phyloP scores from a whole-genome alignment of 1,140 invertebrate genomes.

The Drosophila tristis region DNA sequence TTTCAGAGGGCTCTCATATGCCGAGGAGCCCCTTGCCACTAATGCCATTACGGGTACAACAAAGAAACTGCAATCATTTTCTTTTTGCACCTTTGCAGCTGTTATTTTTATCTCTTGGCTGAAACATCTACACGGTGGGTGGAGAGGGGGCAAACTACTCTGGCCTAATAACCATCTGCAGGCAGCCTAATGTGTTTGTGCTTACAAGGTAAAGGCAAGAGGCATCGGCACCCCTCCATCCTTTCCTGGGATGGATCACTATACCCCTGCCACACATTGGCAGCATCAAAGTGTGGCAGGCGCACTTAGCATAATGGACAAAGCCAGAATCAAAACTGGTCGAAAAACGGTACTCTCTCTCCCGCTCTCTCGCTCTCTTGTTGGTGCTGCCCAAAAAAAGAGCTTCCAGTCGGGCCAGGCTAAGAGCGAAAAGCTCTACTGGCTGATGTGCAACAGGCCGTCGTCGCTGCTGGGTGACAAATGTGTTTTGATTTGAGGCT shows the following conservation, averaged over 20 bases:
- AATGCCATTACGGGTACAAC: slow-evolving; percentile 62
- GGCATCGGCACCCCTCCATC: not conserved
- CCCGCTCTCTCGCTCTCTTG: not conserved
- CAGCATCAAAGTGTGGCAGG: slow-evolving; percentile 56
- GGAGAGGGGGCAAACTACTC: slow-evolving; percentile 50
- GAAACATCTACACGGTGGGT: slow-evolving; percentile 31
- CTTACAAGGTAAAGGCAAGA: slow-evolving; percentile 42
- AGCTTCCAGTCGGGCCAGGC: not conserved
- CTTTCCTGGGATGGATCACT: too few species aligned
- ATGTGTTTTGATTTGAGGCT: slow-evolving; percentile 72
- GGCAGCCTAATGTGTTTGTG: slow-evolving; percentile 66
- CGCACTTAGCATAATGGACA: slow-evolving; percentile 74
- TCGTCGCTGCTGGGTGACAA: slow-evolving; percentile 42
- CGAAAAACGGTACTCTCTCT: slow-evolving; percentile 50
- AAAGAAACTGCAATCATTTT: slow-evolving; percentile 63
- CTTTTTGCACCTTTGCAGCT: slow-evolving; percentile 11
- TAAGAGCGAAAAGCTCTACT: slow-evolving; percentile 56
- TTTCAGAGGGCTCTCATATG: slow-evolving; percentile 8
- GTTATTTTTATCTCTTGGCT: slow-evolving; percentile 16
- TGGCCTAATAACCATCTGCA: slow-evolving; percentile 65
- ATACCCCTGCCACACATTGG: slow-evolving; percentile 21
- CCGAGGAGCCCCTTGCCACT: slow-evolving; percentile 43
- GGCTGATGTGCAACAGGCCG: slow-evolving; percentile 70
- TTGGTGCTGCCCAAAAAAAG: slow-evolving; percentile 11
- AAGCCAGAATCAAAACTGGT: slow-evolving; percentile 57